These are phyloP conservation scores for Mungos mungo DNA, from an alignment of 2,113 vertebrate species.

Conservation along the genomic window DNA sequence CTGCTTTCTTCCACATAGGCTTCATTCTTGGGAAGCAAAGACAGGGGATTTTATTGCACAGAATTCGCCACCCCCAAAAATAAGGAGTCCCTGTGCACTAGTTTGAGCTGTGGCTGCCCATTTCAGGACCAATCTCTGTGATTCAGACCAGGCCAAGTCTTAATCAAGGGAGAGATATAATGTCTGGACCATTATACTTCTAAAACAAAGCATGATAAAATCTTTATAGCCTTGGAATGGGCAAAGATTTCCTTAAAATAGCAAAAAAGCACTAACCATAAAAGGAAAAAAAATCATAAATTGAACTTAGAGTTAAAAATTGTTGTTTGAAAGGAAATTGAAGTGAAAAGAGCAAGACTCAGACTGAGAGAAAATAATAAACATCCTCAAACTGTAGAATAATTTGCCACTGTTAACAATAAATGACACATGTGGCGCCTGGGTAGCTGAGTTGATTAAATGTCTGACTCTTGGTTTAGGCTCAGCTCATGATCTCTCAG, in stretches of 20 bases:
- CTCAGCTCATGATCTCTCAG: too few species aligned
- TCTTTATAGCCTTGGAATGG: background rate
- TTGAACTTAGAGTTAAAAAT: background rate
- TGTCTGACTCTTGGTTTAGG: too few species aligned
- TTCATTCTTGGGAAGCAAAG: slow-evolving; percentile 14
- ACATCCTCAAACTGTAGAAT: background rate
- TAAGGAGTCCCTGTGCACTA: background rate
- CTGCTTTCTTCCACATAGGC: background rate
- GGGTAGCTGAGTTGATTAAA: too few species aligned
- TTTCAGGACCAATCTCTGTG: background rate
- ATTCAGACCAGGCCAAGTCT: background rate
- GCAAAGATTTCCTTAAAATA: background rate
- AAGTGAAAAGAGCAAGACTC: background rate
- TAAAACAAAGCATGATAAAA: slow-evolving; percentile 18
- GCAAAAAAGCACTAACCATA: background rate
- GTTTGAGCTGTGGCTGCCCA: background rate
- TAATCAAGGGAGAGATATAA: background rate
- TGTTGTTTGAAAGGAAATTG: background rate
- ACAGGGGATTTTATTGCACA: background rate
- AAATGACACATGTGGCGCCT: background rate
- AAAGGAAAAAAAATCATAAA: background rate
- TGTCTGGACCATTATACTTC: background rate
- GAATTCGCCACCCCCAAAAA: background rate
- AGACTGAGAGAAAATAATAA: background rate
- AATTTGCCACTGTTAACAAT: background rate